Conservation (phyloP, 2,797 vertebrate genomes). For the Argya squamiceps region DNA sequence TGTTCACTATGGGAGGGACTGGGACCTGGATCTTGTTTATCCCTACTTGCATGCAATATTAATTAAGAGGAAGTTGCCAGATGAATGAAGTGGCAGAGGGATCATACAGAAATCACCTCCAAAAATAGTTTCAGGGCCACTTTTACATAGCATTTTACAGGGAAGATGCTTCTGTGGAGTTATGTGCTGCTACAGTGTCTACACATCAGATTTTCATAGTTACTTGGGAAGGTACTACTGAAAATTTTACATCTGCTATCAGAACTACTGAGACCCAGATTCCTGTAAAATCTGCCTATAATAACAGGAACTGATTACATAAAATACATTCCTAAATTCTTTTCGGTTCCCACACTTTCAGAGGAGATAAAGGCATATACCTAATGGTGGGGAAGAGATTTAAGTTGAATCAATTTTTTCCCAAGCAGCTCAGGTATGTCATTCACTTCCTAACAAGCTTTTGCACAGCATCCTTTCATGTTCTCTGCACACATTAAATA, state of each 20-base stretch:
- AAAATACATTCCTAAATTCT: background rate
- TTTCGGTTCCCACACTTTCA: background rate
- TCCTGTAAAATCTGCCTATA: background rate
- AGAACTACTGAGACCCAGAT: background rate
- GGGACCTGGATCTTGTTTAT: background rate
- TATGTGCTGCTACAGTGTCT: background rate
- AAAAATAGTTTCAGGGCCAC: background rate
- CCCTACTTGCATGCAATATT: background rate
- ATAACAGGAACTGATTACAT: background rate
- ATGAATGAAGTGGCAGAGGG: background rate
- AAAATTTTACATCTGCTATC: background rate
- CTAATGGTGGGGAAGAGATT: background rate
- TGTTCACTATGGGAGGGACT: background rate
- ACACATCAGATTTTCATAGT: background rate
- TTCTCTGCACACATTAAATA: background rate
- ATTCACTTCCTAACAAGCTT: background rate
- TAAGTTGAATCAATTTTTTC: background rate
- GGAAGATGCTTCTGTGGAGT: background rate
- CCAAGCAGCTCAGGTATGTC: background rate
- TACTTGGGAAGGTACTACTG: background rate
- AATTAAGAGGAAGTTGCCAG: background rate
- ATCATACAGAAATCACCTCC: background rate
- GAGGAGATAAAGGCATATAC: background rate
- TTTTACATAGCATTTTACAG: background rate
- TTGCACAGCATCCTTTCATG: background rate